Evolutionary conservation across 2,888 invertebrate genomes (phyloP).

Genomic region (Epinotia brunnichana): DNA sequence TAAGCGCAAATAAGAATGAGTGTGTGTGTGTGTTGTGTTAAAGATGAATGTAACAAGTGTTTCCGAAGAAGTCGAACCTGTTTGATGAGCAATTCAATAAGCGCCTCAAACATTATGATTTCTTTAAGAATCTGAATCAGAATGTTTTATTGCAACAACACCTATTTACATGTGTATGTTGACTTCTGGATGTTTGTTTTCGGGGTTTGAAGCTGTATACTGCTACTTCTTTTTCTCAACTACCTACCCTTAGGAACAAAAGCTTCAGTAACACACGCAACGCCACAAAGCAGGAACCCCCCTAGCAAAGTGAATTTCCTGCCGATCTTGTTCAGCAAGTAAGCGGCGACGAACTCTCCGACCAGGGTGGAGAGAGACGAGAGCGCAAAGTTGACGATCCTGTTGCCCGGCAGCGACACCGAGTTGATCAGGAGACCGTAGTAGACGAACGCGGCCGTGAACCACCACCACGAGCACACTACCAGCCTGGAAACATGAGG

Average conservation of each 20-base stretch:
- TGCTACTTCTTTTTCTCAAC: no score
- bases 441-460: conserved; percentile 42
- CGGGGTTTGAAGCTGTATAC: no score
- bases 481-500: conserved; percentile 37
- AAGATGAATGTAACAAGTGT: no score
- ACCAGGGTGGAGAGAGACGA: conserved; percentile 28
- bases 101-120: no score
- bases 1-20: no score
- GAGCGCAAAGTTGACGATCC: conserved; percentile 41
- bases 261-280: conserved; percentile 41
- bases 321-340: conserved; percentile 40
- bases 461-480: conserved; percentile 47
- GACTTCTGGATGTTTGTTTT: no score
- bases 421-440: conserved; percentile 43
- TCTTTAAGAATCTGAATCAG: no score
- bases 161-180: no score
- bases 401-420: conserved; percentile 39
- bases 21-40: no score
- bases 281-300: conserved; percentile 41
- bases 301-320: conserved; percentile 39
- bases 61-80: no score
- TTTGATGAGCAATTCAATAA: no score
- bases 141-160: no score
- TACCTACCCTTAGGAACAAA: conserved; percentile 41
- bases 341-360: conserved; percentile 33